Evolutionary conservation across 2,113 vertebrate species (phyloP).

Genomic region (Pollachius pollachius): DNA sequence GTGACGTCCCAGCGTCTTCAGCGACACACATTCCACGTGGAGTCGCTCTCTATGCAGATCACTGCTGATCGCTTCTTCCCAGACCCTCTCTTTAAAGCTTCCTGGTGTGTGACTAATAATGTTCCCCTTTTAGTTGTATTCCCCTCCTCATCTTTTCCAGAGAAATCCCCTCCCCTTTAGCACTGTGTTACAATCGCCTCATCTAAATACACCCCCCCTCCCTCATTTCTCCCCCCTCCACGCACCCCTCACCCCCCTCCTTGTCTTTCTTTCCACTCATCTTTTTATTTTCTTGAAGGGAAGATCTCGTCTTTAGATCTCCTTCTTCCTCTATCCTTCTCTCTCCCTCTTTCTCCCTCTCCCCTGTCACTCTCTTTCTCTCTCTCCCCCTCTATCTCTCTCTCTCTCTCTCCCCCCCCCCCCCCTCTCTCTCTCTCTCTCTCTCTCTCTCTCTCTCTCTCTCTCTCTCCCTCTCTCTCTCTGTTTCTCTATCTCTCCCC

Average conservation of each 20-base stretch:
- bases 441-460: conserved; percentile 37
- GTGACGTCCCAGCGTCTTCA: conserved; percentile 43
- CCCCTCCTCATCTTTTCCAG: conserved; percentile 35
- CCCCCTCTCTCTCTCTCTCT: conserved; percentile 36
- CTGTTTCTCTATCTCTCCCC: conserved; percentile 53
- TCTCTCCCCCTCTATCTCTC: conserved; percentile 54
- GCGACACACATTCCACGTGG: conserved; percentile 39
- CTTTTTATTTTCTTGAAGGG: conserved; percentile 37
- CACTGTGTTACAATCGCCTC: neutral
- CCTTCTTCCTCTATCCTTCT: conserved; percentile 21
- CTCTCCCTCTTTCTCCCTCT: conserved; percentile 49
- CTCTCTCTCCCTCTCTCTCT: conserved; percentile 25
- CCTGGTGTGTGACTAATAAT: conserved; percentile 58
- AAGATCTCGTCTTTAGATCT: conserved; percentile 46
- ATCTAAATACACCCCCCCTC: conserved; percentile 1
- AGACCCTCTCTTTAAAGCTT: conserved; percentile 57
- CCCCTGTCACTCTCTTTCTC: conserved; percentile 32
- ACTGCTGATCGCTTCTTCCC: conserved; percentile 24
- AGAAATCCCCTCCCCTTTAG: neutral
- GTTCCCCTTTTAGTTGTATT: conserved; percentile 26
- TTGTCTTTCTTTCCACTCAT: conserved; percentile 21
- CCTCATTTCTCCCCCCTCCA: neutral
- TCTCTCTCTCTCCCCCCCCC: conserved; percentile 48
- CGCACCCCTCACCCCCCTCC: neutral
- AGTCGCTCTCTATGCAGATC: conserved; percentile 17